Evolutionary conservation across 2,888 invertebrate species (phyloP), one percentile per base, ranked within the genome.

Genomic region (Hydropsyche betteni): DNA sequence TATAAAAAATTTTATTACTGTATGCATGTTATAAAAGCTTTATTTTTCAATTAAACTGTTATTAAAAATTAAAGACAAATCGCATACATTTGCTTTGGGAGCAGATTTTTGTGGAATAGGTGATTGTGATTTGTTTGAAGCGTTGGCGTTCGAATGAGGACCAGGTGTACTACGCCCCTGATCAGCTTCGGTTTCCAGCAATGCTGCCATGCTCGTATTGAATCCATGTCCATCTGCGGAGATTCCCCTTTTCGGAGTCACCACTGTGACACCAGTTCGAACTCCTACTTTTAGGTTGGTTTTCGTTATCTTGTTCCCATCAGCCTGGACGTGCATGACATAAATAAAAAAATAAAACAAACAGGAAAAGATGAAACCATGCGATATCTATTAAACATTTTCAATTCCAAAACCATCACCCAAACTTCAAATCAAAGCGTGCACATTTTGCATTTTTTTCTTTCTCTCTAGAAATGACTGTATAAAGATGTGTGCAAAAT

Each of bases 121-220:
- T 68, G 77, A 75, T 75, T 77, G 76, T 74, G 75, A 70, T 68
- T 70, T 72, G 68, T 72, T 44, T 38, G 33, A 51, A n/a, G 70
- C 5, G 50, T 72, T 73, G 44, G 68, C 44, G 14, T 69, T 58
- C 34, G 75, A 53, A 82, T 79, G 84, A 84, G 77, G 78, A 82
- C 86, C 85, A 78, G 88, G 87, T 83, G 87, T 87, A 85, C 87
- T 86, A 83, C 87, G 85, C 80, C 87, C 88, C 81, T 85, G 84
- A 83, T 86, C 86, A 81, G 84, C 86, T 84, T 88, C 87, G 81
- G 84, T 84, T 81, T 87, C 88, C 80, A 88, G 85, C 80, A 88
- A 86, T 16, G 86, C 85, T 80, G 87, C 86, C 76, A 74, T 75
- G 68, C 79, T 79, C 14, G 77, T 77, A 76, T 79, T 76, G 53